Percentiles rank a stretch among this genome's conserved stretches.
These are phyloP conservation scores for Sarcophaga bullata DNA, from an alignment of 1,140 invertebrate species.

Conservation along the genomic window DNA sequence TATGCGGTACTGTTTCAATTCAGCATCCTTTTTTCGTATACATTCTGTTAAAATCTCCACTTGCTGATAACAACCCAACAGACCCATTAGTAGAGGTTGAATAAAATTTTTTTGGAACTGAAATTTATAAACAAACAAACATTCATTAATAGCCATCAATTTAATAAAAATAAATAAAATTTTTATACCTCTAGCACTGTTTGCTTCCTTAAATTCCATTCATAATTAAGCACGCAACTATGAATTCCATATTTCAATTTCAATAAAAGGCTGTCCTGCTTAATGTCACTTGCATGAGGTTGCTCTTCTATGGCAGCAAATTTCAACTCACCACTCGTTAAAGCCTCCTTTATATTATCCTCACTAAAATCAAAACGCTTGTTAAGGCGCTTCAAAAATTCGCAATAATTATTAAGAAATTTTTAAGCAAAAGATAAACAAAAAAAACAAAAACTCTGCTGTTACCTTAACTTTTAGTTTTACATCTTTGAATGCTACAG, in stretches of 20 bases:
- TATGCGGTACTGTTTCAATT: conserved; percentile 52
- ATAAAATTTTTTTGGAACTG: conserved; percentile 46
- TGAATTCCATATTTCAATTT: conserved; percentile 52
- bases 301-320: background rate
- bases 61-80: conserved; percentile 36
- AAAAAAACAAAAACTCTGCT: background rate
- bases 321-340: conserved; percentile 24
- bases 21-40: conserved; percentile 54
- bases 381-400: conserved; percentile 49
- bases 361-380: conserved; percentile 51
- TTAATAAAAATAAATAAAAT: too few species aligned
- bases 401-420: background rate
- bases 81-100: background rate
- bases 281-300: background rate
- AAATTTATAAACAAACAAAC: background rate
- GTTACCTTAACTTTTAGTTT: conserved; percentile 25
- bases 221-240: conserved; percentile 49
- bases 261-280: conserved; percentile 31
- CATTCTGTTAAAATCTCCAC: conserved; percentile 35
- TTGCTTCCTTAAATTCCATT: conserved; percentile 49
- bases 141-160: too few species aligned
- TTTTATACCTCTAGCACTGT: conserved; percentile 37
- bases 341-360: conserved; percentile 35
- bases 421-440: background rate
- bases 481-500: background rate